A percentile compares a stretch with the other conserved stretches of the same genome.
Evolutionary conservation across 92 coral and sea anemone species (phyloP).

Genomic region (Pocillopora meandrina): DNA sequence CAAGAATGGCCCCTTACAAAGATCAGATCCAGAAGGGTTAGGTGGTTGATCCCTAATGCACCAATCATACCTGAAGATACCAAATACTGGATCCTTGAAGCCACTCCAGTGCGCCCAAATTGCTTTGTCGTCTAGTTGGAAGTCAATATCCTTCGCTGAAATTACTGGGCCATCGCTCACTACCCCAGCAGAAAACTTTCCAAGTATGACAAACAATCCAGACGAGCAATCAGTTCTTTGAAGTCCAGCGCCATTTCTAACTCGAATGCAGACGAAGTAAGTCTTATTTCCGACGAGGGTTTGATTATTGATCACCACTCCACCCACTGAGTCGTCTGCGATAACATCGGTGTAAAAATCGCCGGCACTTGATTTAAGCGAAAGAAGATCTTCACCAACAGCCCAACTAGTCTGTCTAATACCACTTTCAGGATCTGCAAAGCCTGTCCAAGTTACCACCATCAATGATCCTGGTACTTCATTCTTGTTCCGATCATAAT

Average conservation of each 20-base stretch:
- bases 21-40: constrained; percentile 25
- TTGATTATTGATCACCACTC: constrained; percentile 68
- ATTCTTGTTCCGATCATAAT: constrained; percentile 80
- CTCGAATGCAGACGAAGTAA: constrained; percentile 87
- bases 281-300: constrained; percentile 75
- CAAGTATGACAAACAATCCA: constrained; percentile 68
- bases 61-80: constrained; percentile 83
- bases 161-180: constrained; percentile 83
- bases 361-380: constrained; percentile 23
- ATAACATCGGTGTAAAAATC: constrained; percentile 55
- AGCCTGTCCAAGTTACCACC: constrained; percentile 89
- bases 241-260: constrained; percentile 89
- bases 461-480: constrained; percentile 76
- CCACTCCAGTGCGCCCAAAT: constrained; percentile 97
- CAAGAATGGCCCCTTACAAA: constrained; percentile 70
- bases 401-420: constrained; percentile 79
- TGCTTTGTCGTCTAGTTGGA: constrained; percentile 91
- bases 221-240: constrained; percentile 80
- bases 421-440: constrained; percentile 85
- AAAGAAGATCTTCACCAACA: constrained; percentile 55
- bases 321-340: constrained; percentile 72
- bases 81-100: constrained; percentile 90
- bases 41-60: constrained; percentile 73
- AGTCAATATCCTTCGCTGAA: constrained; percentile 71
- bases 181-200: constrained; percentile 86